phyloP scores from a whole-genome alignment of 2,113 vertebrate species.

The Corvus hawaiiensis region DNA sequence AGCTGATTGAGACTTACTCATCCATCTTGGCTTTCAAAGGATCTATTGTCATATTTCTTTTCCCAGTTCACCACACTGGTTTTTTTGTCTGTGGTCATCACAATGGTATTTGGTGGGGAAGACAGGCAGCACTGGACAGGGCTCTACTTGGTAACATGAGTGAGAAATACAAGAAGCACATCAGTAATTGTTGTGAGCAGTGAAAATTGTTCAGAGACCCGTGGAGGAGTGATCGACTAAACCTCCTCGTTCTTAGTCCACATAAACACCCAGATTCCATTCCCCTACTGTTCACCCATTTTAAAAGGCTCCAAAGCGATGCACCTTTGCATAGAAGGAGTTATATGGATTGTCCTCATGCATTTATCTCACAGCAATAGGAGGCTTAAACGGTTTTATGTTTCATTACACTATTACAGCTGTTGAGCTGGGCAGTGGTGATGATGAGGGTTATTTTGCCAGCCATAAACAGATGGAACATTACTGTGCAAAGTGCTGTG shows the following conservation, averaged over 20 bases:
- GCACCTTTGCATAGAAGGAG: background rate
- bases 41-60: background rate
- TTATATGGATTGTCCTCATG: background rate
- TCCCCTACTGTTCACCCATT: background rate
- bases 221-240: background rate
- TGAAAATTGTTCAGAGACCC: background rate
- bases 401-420: constrained; percentile 13
- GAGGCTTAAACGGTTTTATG: background rate
- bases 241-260: background rate
- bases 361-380: background rate
- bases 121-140: background rate
- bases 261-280: background rate
- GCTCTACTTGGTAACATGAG: background rate
- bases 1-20: background rate
- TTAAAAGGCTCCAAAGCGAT: background rate
- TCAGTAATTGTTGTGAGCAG: background rate
- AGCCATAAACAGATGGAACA: constrained; percentile 34
- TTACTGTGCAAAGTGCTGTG: background rate
- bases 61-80: background rate
- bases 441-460: background rate
- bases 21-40: background rate
- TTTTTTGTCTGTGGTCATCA: background rate
- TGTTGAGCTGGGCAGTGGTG: constrained; percentile 13
- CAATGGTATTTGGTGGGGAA: background rate
- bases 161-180: background rate